Evolutionary conservation across 2,888 invertebrate species (phyloP).

Genomic region (Sphecodes monilicornis): DNA sequence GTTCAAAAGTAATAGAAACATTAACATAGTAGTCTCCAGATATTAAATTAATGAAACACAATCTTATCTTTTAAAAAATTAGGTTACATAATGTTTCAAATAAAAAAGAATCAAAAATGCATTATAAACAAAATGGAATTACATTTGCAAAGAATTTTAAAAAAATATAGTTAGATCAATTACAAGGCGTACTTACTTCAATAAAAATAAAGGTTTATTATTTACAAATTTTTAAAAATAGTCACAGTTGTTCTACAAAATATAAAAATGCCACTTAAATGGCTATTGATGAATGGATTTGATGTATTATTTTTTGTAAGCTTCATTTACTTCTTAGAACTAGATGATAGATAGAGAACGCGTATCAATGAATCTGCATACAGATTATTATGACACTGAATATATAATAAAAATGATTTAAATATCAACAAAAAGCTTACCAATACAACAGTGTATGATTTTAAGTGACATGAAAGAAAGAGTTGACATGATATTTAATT

Average conservation of each 20-base stretch:
- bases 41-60: neutral
- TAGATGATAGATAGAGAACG: neutral
- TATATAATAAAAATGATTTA: neutral
- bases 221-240: neutral
- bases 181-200: neutral
- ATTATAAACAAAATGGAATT: neutral
- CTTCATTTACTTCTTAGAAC: neutral
- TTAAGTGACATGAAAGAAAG: neutral
- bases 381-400: neutral
- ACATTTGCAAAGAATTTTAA: neutral
- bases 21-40: neutral
- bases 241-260: neutral
- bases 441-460: neutral
- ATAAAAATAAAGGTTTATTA: neutral
- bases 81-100: neutral
- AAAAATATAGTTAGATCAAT: neutral
- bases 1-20: neutral
- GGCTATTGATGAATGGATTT: neutral
- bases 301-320: neutral
- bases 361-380: neutral
- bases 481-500: too few species aligned
- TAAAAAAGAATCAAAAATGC: neutral
- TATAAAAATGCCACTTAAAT: neutral
- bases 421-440: neutral
- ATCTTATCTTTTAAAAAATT: neutral